phyloP scores from a whole-genome alignment of 2,113 vertebrate species.

The Cyanocitta stelleri region DNA sequence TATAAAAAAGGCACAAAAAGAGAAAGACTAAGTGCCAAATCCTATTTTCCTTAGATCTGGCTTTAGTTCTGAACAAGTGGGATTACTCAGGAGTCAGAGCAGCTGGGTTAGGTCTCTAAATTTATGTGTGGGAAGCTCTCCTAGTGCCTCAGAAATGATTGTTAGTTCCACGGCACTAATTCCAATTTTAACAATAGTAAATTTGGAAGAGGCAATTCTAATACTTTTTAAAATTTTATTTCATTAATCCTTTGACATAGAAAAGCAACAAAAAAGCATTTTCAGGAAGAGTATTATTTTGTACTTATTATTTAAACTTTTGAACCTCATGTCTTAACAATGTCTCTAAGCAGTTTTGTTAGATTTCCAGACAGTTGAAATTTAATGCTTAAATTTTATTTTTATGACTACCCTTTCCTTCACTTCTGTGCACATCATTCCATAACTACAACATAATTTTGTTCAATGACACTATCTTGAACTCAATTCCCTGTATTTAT shows the following conservation, averaged over 20 bases:
- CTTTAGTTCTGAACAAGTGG: neutral
- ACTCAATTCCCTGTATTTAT: neutral
- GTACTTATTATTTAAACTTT: neutral
- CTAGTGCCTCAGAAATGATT: neutral
- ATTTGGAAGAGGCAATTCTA: neutral
- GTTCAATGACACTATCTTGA: neutral
- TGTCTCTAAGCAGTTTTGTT: neutral
- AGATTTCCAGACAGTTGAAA: neutral
- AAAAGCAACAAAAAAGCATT: neutral
- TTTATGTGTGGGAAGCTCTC: neutral
- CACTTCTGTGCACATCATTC: neutral
- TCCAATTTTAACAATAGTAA: neutral
- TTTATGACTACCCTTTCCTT: neutral
- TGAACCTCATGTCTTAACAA: neutral
- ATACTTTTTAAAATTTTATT: neutral
- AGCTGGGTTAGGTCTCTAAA: neutral
- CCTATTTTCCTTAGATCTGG: neutral
- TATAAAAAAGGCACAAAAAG: neutral
- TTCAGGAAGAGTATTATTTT: neutral
- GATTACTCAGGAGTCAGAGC: neutral
- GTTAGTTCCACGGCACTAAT: neutral
- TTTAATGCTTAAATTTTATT: neutral
- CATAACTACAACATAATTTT: neutral
- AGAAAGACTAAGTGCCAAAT: neutral
- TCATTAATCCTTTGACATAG: neutral